Conservation (phyloP, 2,797 vertebrate genomes). For the Decapterus maruadsi region DNA sequence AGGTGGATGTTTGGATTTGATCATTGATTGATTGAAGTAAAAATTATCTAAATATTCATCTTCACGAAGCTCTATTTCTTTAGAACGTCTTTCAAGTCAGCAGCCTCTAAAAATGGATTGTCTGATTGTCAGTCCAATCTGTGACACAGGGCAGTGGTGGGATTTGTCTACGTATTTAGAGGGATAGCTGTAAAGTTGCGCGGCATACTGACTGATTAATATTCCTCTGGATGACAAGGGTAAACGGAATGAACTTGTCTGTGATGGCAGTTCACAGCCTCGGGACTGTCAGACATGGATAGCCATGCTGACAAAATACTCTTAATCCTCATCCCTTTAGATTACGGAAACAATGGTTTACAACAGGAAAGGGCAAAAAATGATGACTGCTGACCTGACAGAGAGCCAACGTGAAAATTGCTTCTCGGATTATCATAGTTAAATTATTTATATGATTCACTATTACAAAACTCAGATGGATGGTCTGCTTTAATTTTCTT, state of each 20-base stretch:
- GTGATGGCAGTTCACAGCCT: constrained; percentile 62
- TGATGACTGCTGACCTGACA: constrained; percentile 66
- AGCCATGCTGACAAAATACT: constrained; percentile 65
- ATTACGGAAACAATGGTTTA: constrained; percentile 72
- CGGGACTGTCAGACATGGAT: constrained; percentile 65
- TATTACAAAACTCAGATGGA: constrained; percentile 35
- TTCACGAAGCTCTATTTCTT: constrained; percentile 3
- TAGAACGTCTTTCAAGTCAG: neutral
- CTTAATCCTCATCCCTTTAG: constrained; percentile 76
- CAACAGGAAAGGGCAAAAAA: constrained; percentile 63
- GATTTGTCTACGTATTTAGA: constrained; percentile 54
- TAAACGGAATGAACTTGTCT: constrained; percentile 68
- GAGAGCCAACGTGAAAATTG: constrained; percentile 58
- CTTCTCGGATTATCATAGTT: constrained; percentile 60
- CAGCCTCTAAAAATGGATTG: constrained; percentile 29
- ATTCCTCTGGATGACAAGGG: constrained; percentile 65
- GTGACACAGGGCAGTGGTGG: neutral
- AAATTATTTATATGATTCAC: constrained; percentile 47
- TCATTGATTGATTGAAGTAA: neutral
- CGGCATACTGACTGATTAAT: constrained; percentile 51
- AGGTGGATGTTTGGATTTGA: neutral
- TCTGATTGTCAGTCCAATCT: constrained; percentile 44
- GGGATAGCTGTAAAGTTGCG: constrained; percentile 42
- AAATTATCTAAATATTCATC: constrained; percentile 7
- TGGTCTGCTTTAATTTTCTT: constrained; percentile 47